Base-by-base conservation (phyloP, 2,797 vertebrate genomes). In the Alexandromys oeconomus region DNA sequence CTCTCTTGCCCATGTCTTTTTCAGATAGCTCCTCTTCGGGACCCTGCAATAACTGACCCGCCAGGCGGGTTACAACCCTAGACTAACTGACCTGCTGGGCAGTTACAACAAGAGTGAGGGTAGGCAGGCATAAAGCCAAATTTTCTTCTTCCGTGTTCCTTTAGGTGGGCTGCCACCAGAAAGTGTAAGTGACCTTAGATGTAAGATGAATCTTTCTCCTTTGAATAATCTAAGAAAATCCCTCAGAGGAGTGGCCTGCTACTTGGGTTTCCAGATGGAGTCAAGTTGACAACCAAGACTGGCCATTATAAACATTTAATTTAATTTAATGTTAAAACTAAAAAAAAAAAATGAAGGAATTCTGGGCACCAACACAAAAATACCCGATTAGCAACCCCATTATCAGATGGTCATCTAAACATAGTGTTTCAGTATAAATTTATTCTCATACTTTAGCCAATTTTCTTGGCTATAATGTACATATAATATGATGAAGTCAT, bases 361-460 rank as follows among this genome's bases (percentile, higher is more conserved):
- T 71, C 27, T 79, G 79, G 65, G 29, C 27, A 85, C 19, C 65
- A 10, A 78, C 29, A 88, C 67, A 54, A 31, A 89, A 57, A 29
- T 67, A 51, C 23, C 4, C 14, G 65, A 34, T 87, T 88, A 82
- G 21, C 65, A 85, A 85, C 25, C 6, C 17, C 25, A 77, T 54
- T 61, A 54, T 86, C 57, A 84, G 54, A 65, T 57, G 27, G 40
- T 77, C n/a, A 89, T 61, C 48, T 80, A 93, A 69, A 92, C 63
- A 73, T 67, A 59, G 21, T 69, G 25, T 81, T 93, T 92, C 12
- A 63, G 67, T 71, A 40, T 48, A 79, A 79, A 92, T 27, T 77
- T 61, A 48, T 94, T 67, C 57, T 73, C 88, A 81, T 25, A 76
- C 59, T 91, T 80, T 54, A 43, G 57, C 5, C 65, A 89, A 46